These are phyloP conservation scores for Ceratosolen fusciceps DNA, from an alignment of 1,140 invertebrate species.

Conservation along the genomic window DNA sequence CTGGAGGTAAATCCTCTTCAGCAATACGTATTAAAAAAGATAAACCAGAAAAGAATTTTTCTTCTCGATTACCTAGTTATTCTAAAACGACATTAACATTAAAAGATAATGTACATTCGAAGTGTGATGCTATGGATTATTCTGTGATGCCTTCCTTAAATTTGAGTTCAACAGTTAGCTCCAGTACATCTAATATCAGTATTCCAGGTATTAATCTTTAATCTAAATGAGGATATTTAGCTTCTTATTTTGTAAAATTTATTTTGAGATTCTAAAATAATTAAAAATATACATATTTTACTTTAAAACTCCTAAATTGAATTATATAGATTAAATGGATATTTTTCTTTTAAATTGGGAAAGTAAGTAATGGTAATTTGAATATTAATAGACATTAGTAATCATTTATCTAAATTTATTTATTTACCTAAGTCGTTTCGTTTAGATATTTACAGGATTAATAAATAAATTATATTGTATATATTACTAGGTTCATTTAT, in stretches of 20 bases:
- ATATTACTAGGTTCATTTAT: slow-evolving; percentile 44
- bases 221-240: slow-evolving; percentile 29
- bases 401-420: no score
- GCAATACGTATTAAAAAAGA: slow-evolving; percentile 50
- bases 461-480: neutral
- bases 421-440: no score
- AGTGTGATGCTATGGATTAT: slow-evolving; percentile 56
- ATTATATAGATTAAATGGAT: no score
- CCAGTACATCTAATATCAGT: slow-evolving; percentile 55
- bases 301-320: neutral
- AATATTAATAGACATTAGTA: no score
- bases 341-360: no score
- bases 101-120: slow-evolving; percentile 53
- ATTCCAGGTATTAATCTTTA: slow-evolving; percentile 59
- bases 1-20: slow-evolving; percentile 52
- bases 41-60: slow-evolving; percentile 29
- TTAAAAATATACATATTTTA: neutral
- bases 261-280: neutral
- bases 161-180: slow-evolving; percentile 54
- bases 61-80: slow-evolving; percentile 27
- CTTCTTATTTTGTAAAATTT: neutral
- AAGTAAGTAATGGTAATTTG: no score
- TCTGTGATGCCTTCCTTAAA: slow-evolving; percentile 55
- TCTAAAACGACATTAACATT: slow-evolving; percentile 37
- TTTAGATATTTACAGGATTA: no score